Base-by-base conservation (phyloP, 2,113 vertebrate species). In the Bujurquina vittata region DNA sequence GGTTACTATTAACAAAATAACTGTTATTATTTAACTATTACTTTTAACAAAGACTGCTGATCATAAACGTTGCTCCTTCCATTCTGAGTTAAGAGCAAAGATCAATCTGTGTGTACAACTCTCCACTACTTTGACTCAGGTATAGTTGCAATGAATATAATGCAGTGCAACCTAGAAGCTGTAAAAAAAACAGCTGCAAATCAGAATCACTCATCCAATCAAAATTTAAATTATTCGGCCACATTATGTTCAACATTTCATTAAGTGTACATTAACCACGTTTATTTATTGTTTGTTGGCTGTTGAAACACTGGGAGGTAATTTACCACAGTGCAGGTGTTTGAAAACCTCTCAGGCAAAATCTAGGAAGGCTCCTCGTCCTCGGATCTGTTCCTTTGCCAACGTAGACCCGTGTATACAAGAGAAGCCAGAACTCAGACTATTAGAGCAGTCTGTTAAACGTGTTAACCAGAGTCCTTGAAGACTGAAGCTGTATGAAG, bases 401-500 rank as follows among this genome's bases (percentile, higher is more conserved):
- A 65, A 26, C n/a, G 0, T 1, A 7, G 9, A 20, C 52, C 20
- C 9, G n/a, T n/a, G 52, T n/a, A 20, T 55, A 55, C 8, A n/a
- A 55, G 18, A 9, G 2, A 55, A n/a, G 17, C n/a, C 43, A 0
- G 0, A 22, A 26, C 7, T 43, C 0, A 26, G 23, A 3, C 37
- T 26, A 65, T 46, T 3, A 65, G n/a, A 43, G 3, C 5, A 65
- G 37, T 65, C 35, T 15, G 61, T 65, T 43, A 46, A 0, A 2
- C n/a, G 0, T 23, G n/a, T 17, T 15, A 23, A 43, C 8, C 35
- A 15, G 12, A 65, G 1, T 43, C n/a, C 49, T 52, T 17, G 18
- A 52, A 17, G 49, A 17, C 18, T 17, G 17, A 18, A 18, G 43
- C 40, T 3, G 62, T 22, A 35, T 4, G 54, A 80, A 4, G 11